Percentiles rank a stretch among this genome's conserved stretches.
Evolutionary conservation across 2,888 invertebrate species (phyloP).

Genomic region (Petrolisthes cinctipes): DNA sequence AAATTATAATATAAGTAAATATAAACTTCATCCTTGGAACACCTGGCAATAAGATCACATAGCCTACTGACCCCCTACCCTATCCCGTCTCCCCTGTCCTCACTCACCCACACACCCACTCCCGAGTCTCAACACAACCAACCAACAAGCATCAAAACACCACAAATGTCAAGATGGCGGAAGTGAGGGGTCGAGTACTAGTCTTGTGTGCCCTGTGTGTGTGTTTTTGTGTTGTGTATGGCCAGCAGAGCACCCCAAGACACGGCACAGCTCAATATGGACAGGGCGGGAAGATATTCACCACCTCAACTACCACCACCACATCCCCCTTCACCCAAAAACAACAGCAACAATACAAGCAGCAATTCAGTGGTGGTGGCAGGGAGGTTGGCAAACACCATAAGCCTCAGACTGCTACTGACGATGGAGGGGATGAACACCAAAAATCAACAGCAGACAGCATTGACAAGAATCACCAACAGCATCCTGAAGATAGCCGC

Average conservation of each 20-base stretch:
- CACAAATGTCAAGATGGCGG: constrained; percentile 48
- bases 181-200: constrained; percentile 17
- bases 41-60: background rate
- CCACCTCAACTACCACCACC: constrained; percentile 1
- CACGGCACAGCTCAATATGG: background rate
- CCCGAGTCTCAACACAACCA: background rate
- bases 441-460: background rate
- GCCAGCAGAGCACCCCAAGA: background rate
- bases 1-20: background rate
- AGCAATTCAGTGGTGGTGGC: background rate
- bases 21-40: background rate
- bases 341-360: background rate
- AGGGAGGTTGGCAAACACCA: background rate
- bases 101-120: background rate
- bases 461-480: background rate
- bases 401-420: background rate
- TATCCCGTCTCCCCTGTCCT: background rate
- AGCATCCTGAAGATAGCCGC: background rate
- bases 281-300: background rate
- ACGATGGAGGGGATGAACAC: background rate
- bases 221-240: constrained; percentile 29
- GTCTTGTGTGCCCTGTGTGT: constrained; percentile 35
- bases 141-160: constrained; percentile 27
- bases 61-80: background rate
- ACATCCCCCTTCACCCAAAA: background rate